phyloP scores from a whole-genome alignment of 2,113 vertebrate genomes.

The Epinephelus lanceolatus region DNA sequence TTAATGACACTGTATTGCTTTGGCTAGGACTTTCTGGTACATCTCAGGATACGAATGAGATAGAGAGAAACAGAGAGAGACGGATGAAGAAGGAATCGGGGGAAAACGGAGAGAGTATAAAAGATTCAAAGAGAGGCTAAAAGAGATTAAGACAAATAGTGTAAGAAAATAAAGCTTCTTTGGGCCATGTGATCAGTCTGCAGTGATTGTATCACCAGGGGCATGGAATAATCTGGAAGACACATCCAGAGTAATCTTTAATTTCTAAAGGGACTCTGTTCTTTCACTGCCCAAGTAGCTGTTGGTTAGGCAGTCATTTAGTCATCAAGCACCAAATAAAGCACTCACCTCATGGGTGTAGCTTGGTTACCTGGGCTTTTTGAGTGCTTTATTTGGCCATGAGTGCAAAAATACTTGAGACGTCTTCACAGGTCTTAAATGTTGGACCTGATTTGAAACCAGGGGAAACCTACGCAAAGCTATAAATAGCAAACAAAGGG shows the following conservation, averaged over 20 bases:
- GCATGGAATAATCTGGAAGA: slow-evolving; percentile 22
- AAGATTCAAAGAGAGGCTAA: slow-evolving; percentile 27
- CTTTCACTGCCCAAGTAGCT: background rate
- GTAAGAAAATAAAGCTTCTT: slow-evolving; percentile 17
- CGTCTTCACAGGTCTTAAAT: background rate
- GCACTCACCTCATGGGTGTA: background rate
- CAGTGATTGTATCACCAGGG: slow-evolving; percentile 13
- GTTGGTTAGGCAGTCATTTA: background rate
- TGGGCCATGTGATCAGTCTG: slow-evolving; percentile 25
- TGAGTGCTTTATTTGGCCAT: background rate
- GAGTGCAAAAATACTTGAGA: background rate
- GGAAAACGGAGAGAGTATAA: slow-evolving; percentile 5
- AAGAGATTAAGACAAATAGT: slow-evolving; percentile 24
- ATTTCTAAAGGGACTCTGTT: background rate
- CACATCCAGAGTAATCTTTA: slow-evolving; percentile 10
- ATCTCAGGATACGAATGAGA: slow-evolving; percentile 45
- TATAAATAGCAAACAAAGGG: background rate
- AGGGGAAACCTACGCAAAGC: fast-evolving
- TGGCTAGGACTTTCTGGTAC: slow-evolving; percentile 28
- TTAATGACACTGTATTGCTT: slow-evolving; percentile 41
- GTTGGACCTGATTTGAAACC: background rate
- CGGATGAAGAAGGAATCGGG: background rate
- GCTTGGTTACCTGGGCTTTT: too few relatives aligned
- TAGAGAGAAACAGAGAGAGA: background rate
- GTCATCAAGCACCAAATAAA: background rate